These are phyloP conservation scores for Aurelia aurita complex sp. Pacific DNA, from an alignment of 30 jellyfish, hydroid and myxozoan genomes.

Conservation along the genomic window DNA sequence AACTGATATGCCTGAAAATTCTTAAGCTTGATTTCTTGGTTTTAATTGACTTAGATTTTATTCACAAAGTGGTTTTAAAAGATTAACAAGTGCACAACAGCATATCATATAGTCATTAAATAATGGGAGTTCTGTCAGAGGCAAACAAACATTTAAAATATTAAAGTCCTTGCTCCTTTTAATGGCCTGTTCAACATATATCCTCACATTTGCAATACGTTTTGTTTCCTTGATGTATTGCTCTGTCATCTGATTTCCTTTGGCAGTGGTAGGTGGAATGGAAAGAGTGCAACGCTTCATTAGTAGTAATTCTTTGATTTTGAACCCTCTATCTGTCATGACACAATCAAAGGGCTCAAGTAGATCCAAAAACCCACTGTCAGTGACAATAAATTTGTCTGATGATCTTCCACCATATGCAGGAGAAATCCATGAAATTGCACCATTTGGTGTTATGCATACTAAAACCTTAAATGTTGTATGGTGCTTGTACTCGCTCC, in stretches of 20 bases:
- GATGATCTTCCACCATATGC: slow-evolving; percentile 75
- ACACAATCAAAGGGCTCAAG: slow-evolving; percentile 69
- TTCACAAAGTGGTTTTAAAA: slow-evolving; percentile 18
- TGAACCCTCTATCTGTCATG: slow-evolving; percentile 84
- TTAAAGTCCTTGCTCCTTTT: slow-evolving; percentile 32
- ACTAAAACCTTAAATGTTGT: slow-evolving; percentile 55
- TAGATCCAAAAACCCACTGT: slow-evolving; percentile 55
- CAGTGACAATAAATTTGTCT: slow-evolving; percentile 55
- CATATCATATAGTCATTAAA: neutral
- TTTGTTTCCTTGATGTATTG: slow-evolving; percentile 38
- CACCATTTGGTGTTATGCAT: slow-evolving; percentile 76
- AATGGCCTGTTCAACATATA: slow-evolving; percentile 62
- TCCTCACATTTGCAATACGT: slow-evolving; percentile 65
- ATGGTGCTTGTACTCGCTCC: slow-evolving; percentile 88
- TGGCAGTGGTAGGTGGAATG: slow-evolving; percentile 75
- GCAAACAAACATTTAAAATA: slow-evolving; percentile 17
- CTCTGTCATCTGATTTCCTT: slow-evolving; percentile 59
- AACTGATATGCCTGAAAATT: slow-evolving; percentile 1
- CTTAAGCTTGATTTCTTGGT: neutral
- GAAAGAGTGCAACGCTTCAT: slow-evolving; percentile 45
- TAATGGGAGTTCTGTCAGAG: slow-evolving; percentile 11
- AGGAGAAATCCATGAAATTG: slow-evolving; percentile 79
- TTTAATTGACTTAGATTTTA: neutral
- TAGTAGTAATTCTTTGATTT: slow-evolving; percentile 43
- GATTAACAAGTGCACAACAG: slow-evolving; percentile 9